Percentiles rank a stretch among this genome's conserved stretches.
Evolutionary conservation across 2,113 vertebrate genomes (phyloP).

Genomic region (Sarotherodon lohbergeri): DNA sequence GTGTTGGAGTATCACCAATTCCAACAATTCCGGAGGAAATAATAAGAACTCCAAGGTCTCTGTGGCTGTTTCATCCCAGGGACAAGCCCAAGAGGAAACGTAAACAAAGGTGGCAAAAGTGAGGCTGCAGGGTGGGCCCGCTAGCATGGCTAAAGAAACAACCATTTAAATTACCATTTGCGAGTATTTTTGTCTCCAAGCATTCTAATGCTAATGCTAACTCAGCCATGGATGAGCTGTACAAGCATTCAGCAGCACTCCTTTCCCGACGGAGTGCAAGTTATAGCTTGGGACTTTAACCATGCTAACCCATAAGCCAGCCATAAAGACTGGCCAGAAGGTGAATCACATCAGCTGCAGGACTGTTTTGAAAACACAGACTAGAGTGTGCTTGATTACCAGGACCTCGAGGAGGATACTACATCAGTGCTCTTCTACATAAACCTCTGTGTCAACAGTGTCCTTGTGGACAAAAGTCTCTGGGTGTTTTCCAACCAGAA

Average conservation of each 20-base stretch:
- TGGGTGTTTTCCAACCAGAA: neutral
- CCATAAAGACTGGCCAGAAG: neutral
- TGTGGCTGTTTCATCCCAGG: neutral
- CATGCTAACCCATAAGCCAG: neutral
- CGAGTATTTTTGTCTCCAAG: neutral
- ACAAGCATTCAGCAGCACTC: neutral
- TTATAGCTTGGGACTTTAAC: neutral
- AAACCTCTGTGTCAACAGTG: neutral
- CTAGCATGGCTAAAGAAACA: neutral
- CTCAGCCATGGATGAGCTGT: neutral
- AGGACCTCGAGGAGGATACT: neutral
- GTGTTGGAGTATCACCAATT: neutral
- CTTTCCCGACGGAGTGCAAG: neutral
- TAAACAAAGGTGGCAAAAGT: neutral
- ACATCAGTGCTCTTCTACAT: neutral
- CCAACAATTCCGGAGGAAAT: neutral
- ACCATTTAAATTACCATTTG: neutral
- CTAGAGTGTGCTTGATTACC: neutral
- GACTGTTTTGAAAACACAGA: neutral
- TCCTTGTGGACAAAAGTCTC: neutral
- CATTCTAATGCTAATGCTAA: neutral
- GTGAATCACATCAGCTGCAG: neutral
- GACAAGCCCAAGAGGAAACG: neutral
- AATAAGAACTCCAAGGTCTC: neutral
- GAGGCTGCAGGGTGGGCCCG: neutral